phyloP scores from a whole-genome alignment of 2,113 vertebrate genomes.

The Psilopsiagon aurifrons region DNA sequence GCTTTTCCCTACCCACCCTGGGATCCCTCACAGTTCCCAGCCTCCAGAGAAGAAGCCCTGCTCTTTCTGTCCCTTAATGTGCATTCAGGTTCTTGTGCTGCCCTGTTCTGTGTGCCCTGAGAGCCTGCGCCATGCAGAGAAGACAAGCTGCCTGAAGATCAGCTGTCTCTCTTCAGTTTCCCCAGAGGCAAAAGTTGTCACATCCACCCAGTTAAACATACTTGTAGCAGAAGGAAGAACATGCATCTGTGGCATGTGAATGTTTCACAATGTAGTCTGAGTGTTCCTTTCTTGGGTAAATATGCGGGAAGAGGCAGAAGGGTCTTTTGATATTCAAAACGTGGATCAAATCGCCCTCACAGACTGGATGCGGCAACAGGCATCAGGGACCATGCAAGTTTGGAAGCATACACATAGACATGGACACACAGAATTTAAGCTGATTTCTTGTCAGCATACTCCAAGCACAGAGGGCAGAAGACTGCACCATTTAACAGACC shows the following conservation, averaged over 20 bases:
- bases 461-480: neutral
- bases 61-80: neutral
- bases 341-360: neutral
- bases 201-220: neutral
- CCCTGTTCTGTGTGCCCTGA: neutral
- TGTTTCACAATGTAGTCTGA: neutral
- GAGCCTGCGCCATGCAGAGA: neutral
- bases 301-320: neutral
- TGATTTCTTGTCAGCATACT: neutral
- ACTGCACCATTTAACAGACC: neutral
- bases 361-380: neutral
- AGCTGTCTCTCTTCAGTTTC: neutral
- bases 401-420: neutral
- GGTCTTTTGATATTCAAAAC: neutral
- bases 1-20: neutral
- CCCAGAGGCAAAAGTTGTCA: neutral
- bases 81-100: neutral
- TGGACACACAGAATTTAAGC: neutral
- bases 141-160: neutral
- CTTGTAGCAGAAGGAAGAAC: neutral
- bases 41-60: accelerated
- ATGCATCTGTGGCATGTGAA: neutral
- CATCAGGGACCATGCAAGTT: neutral
- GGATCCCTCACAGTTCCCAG: accelerated
- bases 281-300: neutral